Evolutionary conservation across 1,140 invertebrate genomes (phyloP).

Genomic region (Drosophila lowei): DNA sequence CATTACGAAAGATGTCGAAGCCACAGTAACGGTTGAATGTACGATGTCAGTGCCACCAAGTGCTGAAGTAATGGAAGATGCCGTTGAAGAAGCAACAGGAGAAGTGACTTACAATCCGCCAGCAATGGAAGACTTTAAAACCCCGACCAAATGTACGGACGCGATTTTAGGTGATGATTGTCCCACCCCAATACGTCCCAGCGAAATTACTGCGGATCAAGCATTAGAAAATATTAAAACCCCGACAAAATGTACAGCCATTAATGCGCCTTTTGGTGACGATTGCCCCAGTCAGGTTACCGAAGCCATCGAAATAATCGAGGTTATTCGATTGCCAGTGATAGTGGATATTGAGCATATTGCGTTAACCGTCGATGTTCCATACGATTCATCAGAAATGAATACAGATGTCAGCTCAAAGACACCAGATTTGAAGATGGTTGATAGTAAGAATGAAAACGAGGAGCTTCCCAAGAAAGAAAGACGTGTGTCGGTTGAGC

Average conservation of each 20-base stretch:
- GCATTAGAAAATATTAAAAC: not conserved
- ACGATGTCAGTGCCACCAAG: too few relatives aligned
- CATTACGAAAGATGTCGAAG: too few relatives aligned
- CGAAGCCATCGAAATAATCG: conserved; percentile 38
- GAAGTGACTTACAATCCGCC: too few relatives aligned
- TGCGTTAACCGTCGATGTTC: conserved; percentile 39
- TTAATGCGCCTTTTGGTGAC: not conserved
- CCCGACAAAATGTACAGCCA: not conserved
- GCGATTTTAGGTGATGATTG: not conserved
- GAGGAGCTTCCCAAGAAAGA: too few relatives aligned
- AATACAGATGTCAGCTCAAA: not conserved
- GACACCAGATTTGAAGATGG: not conserved
- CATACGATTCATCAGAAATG: too few relatives aligned
- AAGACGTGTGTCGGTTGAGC: too few relatives aligned
- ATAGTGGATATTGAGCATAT: conserved; percentile 58
- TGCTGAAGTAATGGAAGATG: too few relatives aligned
- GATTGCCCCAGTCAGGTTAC: not conserved
- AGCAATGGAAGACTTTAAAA: not conserved
- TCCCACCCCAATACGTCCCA: not conserved
- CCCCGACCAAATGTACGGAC: not conserved
- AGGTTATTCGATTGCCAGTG: conserved; percentile 53
- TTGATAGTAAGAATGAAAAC: too few relatives aligned
- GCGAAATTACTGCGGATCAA: not conserved
- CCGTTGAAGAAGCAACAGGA: too few relatives aligned
- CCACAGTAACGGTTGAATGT: too few relatives aligned